phyloP scores from a whole-genome alignment of 2,797 vertebrate genomes.

The Leptoclinus maculatus region DNA sequence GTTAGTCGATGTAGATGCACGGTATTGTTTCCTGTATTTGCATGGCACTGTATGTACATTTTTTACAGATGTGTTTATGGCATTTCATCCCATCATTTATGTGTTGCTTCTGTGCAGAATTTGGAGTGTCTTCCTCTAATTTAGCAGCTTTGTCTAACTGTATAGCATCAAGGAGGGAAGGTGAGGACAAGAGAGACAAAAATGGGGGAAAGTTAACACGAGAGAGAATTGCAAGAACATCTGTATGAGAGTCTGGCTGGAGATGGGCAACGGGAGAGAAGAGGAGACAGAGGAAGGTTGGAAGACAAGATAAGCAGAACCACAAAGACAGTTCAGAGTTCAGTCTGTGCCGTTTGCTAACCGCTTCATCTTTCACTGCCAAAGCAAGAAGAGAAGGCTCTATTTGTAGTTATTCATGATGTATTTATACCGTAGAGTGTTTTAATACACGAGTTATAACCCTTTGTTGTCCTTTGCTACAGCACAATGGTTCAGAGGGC shows the following conservation, averaged over 20 bases:
- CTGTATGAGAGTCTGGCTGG: neutral
- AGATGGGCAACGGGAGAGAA: neutral
- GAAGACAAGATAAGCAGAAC: neutral
- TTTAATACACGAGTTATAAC: conserved; percentile 5
- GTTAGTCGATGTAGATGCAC: neutral
- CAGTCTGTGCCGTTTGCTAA: neutral
- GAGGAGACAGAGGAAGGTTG: neutral
- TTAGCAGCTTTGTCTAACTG: neutral
- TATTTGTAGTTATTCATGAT: neutral
- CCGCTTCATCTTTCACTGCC: neutral
- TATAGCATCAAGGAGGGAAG: neutral
- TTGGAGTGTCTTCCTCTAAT: neutral
- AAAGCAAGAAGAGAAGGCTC: neutral
- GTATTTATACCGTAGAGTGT: neutral
- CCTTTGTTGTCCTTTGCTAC: conserved; percentile 1
- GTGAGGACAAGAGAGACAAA: neutral
- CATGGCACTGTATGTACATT: neutral
- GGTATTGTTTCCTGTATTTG: neutral
- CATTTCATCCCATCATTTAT: neutral
- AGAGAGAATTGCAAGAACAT: neutral
- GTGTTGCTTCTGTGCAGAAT: neutral
- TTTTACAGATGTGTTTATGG: neutral
- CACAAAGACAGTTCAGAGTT: neutral
- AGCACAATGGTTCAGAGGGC: neutral
- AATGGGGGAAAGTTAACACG: neutral